Evolutionary conservation across 2,113 vertebrate species (phyloP), one percentile per base, ranked within the genome.

Genomic region (Aplodontia rufa): DNA sequence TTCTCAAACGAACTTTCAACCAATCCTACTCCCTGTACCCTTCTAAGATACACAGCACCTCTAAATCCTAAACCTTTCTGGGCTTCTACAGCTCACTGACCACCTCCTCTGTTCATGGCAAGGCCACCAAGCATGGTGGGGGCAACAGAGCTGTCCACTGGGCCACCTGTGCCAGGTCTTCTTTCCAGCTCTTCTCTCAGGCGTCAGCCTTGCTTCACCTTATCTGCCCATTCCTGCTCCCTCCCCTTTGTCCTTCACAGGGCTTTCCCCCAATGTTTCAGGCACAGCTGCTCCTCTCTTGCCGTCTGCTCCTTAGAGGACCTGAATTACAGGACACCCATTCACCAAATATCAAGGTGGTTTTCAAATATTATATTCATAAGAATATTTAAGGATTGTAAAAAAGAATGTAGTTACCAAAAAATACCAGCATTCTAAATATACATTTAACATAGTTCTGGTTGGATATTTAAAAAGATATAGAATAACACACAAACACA

Each of bases 341-440:
- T 1, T 47, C 8, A 13, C 16, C 20, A 87, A 87, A 75, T 55
- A 87, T 35, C 66, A 74, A 87, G 58, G n/a, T 35, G 53, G 22
- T 69, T 93, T 72, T 74, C 66, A 80, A 88, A 91, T 89, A n/a
- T 35, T 76, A 45, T 53, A 42, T 45, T 86, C 53, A 55, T 79
- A 88, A 53, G 49, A 97, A 81, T 28, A 80, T 2, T 47, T 7
- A 82, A 96, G 45, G 76, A 74, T n/a, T 40, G 32, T 72, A 75
- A 78, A 87, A 86, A 72, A 93, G 47, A 32, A 68, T 90, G 66
- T 14, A 75, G 30, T 12, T 66, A 58, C 30, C 35, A 14, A 72
- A 91, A 91, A 69, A 37, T 72, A 45, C 12, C 45, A 81, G 5
- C 42, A 75, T 90, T 92, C 53, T 94, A 81, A 93, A 68, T 89